Evolutionary conservation across 2,888 invertebrate species (phyloP).

Genomic region (Brachypalpus laphriformis): DNA sequence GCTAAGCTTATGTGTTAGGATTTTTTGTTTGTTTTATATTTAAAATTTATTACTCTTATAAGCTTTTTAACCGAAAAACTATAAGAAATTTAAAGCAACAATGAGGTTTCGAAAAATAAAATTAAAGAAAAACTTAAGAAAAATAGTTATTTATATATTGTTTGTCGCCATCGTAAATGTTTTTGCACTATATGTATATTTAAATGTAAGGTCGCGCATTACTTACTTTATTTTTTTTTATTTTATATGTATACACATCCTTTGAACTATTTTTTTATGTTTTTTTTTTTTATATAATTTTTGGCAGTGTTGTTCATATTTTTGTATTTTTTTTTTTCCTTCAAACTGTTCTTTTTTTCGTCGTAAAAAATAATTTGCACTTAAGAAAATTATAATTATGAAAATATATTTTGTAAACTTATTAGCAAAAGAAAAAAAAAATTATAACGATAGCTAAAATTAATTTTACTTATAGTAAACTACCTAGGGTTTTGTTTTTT

Average conservation of each 20-base stretch:
- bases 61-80: constrained; percentile 42
- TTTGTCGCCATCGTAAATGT: constrained; percentile 69
- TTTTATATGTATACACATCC: constrained; percentile 69
- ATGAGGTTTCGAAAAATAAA: constrained; percentile 22
- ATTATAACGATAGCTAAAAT: constrained; percentile 7
- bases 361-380: constrained; percentile 72
- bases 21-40: constrained; percentile 63
- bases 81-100: background rate
- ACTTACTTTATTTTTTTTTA: constrained; percentile 59
- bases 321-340: constrained; percentile 55
- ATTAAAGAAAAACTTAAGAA: constrained; percentile 70
- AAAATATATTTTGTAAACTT: constrained; percentile 24
- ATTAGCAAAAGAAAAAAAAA: constrained; percentile 16
- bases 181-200: constrained; percentile 72
- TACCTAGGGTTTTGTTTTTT: constrained; percentile 42
- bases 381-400: constrained; percentile 58
- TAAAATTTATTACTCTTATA: constrained; percentile 37
- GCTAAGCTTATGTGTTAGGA: constrained; percentile 72
- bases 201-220: constrained; percentile 72
- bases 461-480: constrained; percentile 66
- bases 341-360: constrained; percentile 43
- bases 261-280: constrained; percentile 67
- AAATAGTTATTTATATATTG: constrained; percentile 64
- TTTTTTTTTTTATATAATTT: constrained; percentile 64
- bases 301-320: constrained; percentile 73